Base-by-base conservation (phyloP, 2,888 invertebrate genomes). In the Cephonodes hylas region DNA sequence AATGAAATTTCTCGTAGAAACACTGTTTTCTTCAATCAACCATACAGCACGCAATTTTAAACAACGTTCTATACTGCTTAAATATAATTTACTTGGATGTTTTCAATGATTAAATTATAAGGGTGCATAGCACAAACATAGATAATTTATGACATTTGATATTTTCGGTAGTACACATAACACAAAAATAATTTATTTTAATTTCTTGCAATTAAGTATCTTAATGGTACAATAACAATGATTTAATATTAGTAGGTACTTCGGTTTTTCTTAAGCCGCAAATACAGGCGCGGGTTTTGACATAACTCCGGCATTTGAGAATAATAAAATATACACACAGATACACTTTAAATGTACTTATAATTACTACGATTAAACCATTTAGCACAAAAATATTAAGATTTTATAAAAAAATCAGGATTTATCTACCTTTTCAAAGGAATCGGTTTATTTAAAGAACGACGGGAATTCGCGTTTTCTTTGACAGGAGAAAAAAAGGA, bases 401-500 rank as follows among this genome's bases (percentile, higher is more conserved):
- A 53, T 53, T 27, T 31, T 4, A 10, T 8, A 7, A 31, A 7
- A 31, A 53, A 53, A 10, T 18, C 5, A 10, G 31, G 53, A 53
- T 53, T 20, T 53, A 53, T 10, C 10, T 31, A 53, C 53, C 53
- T 53, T 46, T 46, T 45, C 59, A 38, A 25, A 53, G 53, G 53
- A 61, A 64, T 68, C 65, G 59, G 59, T 64, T 62, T 62, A 60
- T 31, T 57, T 63, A 58, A 66, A 73, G 18, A 74, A 71, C 69
- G 67, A 66, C 68, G 67, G 63, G 60, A 65, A 68, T 63, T 73
- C 68, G 64, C 69, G 69, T 63, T 63, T 66, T 64, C 71, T 31
- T 53, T 53, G 53, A 53, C 53, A 53, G 31, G 20, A 18, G 8
- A 20, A 8, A 20, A 18, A 18, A 18, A 20, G 7, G 44, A 44